These are phyloP conservation scores for Cottus gobio DNA, from an alignment of 2,113 vertebrate species.

Conservation along the genomic window DNA sequence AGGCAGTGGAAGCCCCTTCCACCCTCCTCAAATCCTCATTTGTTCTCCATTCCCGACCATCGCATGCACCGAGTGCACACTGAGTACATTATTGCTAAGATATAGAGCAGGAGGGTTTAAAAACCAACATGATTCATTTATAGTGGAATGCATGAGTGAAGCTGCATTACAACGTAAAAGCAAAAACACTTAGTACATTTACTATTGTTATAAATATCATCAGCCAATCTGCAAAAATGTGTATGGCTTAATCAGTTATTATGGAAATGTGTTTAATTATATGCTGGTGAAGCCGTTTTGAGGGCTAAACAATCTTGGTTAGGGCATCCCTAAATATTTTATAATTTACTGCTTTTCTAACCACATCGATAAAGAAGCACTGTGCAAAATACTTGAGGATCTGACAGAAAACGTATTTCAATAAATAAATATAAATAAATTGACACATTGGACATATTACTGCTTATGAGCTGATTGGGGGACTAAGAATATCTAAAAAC, in stretches of 20 bases:
- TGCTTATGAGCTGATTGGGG: not conserved
- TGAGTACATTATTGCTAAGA: constrained; percentile 37
- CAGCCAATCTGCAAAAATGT: not conserved
- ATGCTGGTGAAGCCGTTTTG: not conserved
- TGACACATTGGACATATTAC: not conserved
- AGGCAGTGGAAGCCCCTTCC: constrained; percentile 81
- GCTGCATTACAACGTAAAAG: not conserved
- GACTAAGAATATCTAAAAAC: not conserved
- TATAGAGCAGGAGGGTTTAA: constrained; percentile 33
- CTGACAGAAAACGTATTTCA: not conserved
- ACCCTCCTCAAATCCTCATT: constrained; percentile 62
- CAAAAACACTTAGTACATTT: not conserved
- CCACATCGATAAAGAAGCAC: too few relatives aligned
- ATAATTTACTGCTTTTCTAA: too few relatives aligned
- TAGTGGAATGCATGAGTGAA: not conserved
- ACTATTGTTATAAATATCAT: not conserved
- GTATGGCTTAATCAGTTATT: not conserved
- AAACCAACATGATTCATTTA: constrained; percentile 19
- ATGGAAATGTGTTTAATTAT: not conserved
- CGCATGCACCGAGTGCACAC: constrained; percentile 33
- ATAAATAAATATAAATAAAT: not conserved
- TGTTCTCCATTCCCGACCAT: constrained; percentile 52
- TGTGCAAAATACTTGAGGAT: not conserved
- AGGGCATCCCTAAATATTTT: not conserved
- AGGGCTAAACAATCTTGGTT: not conserved